These are phyloP conservation scores for Drosophila phalerata DNA, from an alignment of 2,888 invertebrate genomes.

Conservation along the genomic window DNA sequence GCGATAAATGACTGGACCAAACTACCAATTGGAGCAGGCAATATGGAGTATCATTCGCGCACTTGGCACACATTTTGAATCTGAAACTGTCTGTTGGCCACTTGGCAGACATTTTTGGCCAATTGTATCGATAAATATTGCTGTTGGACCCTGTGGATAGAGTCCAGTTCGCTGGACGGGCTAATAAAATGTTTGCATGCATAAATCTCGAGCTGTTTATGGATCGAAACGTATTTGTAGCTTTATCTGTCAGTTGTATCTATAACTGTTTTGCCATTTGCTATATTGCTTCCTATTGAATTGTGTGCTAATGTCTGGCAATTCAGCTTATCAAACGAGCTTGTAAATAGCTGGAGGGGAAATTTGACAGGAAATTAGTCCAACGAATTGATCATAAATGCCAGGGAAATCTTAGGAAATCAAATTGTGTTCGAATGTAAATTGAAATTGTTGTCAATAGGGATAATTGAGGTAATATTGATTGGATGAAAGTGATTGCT, in stretches of 20 bases:
- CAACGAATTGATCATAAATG: slow-evolving; percentile 9
- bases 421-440: background rate
- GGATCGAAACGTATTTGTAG: slow-evolving; percentile 32
- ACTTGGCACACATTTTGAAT: slow-evolving; percentile 61
- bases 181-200: slow-evolving; percentile 60
- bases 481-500: background rate
- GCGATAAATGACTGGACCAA: slow-evolving; percentile 52
- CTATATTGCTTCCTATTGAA: slow-evolving; percentile 37
- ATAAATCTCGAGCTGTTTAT: slow-evolving; percentile 69
- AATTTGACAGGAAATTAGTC: slow-evolving; percentile 34
- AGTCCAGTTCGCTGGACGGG: slow-evolving; percentile 17
- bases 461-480: background rate
- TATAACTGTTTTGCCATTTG: slow-evolving; percentile 36
- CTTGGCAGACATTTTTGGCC: slow-evolving; percentile 54
- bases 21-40: slow-evolving; percentile 46
- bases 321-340: slow-evolving; percentile 25
- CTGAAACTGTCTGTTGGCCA: slow-evolving; percentile 49
- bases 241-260: slow-evolving; percentile 31
- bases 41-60: slow-evolving; percentile 36
- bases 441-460: background rate
- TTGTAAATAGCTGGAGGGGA: background rate
- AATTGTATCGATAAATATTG: slow-evolving; percentile 68
- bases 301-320: slow-evolving; percentile 49
- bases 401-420: background rate
- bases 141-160: slow-evolving; percentile 40